Conservation (phyloP, 1,140 invertebrate species). For the Whitmania pigra region DNA sequence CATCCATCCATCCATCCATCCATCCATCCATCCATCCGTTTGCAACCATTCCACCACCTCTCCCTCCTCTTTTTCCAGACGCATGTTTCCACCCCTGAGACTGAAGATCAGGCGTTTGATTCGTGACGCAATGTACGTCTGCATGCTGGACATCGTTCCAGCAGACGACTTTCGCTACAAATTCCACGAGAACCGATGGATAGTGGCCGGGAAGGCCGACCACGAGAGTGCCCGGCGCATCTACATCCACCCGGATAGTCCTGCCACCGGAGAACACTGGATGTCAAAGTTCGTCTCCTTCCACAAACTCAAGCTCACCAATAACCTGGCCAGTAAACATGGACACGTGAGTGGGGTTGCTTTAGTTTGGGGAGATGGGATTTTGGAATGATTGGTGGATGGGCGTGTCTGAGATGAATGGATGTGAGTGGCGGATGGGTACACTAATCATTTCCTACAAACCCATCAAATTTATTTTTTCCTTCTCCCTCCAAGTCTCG, state of each 20-base stretch:
- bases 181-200: slow-evolving; percentile 93
- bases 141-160: slow-evolving; percentile 87
- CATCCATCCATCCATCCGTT: neutral
- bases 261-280: slow-evolving; percentile 68
- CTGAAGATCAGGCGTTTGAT: slow-evolving; percentile 52
- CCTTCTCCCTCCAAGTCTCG: too few species aligned
- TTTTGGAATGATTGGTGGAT: too few species aligned
- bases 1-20: neutral
- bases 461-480: too few species aligned
- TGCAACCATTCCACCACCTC: neutral
- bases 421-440: too few species aligned
- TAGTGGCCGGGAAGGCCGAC: slow-evolving; percentile 69
- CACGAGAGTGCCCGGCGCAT: slow-evolving; percentile 73
- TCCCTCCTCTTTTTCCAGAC: slow-evolving; percentile 26
- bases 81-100: slow-evolving; percentile 40
- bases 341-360: slow-evolving; percentile 71
- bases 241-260: slow-evolving; percentile 73
- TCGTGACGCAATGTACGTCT: slow-evolving; percentile 91
- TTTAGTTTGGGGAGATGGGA: too few species aligned
- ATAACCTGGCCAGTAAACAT: slow-evolving; percentile 97
- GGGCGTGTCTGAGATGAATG: too few species aligned
- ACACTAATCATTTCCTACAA: too few species aligned
- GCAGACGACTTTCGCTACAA: slow-evolving; percentile 93
- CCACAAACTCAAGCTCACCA: slow-evolving; percentile 75
- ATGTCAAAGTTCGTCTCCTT: slow-evolving; percentile 75